phyloP scores from a whole-genome alignment of 2,888 invertebrate species.

The Rhimphoctona megacephalus region DNA sequence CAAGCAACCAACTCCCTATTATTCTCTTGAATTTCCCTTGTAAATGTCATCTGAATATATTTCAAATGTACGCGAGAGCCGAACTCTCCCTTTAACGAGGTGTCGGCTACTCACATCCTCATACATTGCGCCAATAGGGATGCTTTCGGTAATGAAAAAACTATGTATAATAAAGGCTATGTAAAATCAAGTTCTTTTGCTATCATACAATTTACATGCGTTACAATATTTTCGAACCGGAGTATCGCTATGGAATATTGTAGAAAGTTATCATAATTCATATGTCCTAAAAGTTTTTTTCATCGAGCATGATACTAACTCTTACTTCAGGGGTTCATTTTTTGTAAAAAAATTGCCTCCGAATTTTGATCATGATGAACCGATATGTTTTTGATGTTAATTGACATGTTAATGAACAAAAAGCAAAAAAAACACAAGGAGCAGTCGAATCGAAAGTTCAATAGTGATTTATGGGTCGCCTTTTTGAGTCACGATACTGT shows the following conservation, averaged over 20 bases:
- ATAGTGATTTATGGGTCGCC: not conserved
- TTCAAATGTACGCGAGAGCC: slow-evolving; percentile 67
- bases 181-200: not conserved
- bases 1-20: slow-evolving; percentile 71
- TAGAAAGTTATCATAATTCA: not conserved
- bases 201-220: not conserved
- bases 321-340: not conserved
- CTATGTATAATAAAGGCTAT: not conserved
- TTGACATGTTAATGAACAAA: not conserved
- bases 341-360: not conserved
- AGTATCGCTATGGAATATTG: too few relatives aligned
- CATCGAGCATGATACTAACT: not conserved
- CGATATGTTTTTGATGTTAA: not conserved
- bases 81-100: slow-evolving; percentile 25
- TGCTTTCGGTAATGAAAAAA: not conserved
- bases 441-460: not conserved
- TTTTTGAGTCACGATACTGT: not conserved
- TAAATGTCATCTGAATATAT: slow-evolving; percentile 82
- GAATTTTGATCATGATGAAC: not conserved
- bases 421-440: not conserved
- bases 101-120: slow-evolving; percentile 55
- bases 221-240: not conserved
- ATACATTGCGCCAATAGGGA: slow-evolving; percentile 31
- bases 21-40: slow-evolving; percentile 83
- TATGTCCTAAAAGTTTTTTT: too few relatives aligned